Percentiles rank a stretch among this genome's conserved stretches.
Conservation (phyloP, 1,140 invertebrate species). For the Glossosoma conforme region DNA sequence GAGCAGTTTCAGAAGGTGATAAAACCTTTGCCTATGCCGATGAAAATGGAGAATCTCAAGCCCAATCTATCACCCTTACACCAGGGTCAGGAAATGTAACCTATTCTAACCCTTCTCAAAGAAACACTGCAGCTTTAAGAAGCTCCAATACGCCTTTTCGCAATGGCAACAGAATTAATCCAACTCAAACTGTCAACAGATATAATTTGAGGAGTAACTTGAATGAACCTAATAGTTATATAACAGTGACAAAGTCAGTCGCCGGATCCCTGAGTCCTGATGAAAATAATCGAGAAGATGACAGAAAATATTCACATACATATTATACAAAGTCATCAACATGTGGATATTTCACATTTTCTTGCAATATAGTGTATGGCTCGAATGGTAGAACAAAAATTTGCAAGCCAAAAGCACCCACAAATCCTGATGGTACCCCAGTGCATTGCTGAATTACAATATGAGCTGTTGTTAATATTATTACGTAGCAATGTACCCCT, state of each 20-base stretch:
- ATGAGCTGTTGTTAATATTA: too few species aligned
- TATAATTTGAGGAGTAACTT: conserved; percentile 23
- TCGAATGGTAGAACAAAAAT: conserved; percentile 72
- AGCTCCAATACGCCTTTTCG: conserved; percentile 42
- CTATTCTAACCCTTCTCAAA: conserved; percentile 38
- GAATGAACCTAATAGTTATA: conserved; percentile 49
- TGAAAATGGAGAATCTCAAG: conserved; percentile 56
- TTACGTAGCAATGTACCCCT: too few species aligned
- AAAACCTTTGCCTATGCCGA: conserved; percentile 53
- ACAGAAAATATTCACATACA: conserved; percentile 64
- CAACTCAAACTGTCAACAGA: conserved; percentile 34
- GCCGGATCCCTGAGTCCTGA: conserved; percentile 60
- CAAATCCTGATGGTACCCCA: conserved; percentile 46
- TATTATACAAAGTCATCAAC: conserved; percentile 81
- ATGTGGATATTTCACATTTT: conserved; percentile 80
- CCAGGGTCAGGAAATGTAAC: conserved; percentile 52
- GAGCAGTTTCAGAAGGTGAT: conserved; percentile 55
- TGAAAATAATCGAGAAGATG: conserved; percentile 51
- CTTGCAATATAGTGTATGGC: conserved; percentile 71
- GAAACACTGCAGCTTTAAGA: conserved; percentile 36
- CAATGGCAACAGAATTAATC: conserved; percentile 42
- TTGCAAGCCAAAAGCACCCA: conserved; percentile 65
- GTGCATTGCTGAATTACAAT: conserved; percentile 40
- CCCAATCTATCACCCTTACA: conserved; percentile 57
- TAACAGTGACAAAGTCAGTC: conserved; percentile 72